Base-by-base conservation (phyloP, 1,140 invertebrate species). In the Tetraneura akinire region DNA sequence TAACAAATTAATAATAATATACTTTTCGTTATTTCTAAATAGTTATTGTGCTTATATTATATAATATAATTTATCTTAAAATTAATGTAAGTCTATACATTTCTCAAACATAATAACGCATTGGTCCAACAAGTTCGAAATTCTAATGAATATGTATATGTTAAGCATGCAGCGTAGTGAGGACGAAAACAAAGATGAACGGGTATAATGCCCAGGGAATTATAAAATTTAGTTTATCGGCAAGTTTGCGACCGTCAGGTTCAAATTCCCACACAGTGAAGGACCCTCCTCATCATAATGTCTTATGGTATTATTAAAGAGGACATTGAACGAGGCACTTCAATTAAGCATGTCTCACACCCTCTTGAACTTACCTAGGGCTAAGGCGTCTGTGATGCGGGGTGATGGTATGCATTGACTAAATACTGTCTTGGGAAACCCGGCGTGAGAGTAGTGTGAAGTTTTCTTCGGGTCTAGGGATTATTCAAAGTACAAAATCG, bases 211-310 rank as follows among this genome's bases (percentile, higher is more conserved):
- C 51, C 53, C 51, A 37, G 73, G 73, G 73, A 76, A 76, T 78
- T 78, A 78, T 78, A 78, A 78, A 78, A 78, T 78, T 60, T 60
- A 78, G 74, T 78, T 78, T 60, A 78, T 78, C 74, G 74, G 53
- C 73, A 78, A 78, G 74, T 78, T 78, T 62, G 74, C 74, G 74
- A 32, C 55, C 74, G 55, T 78, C 74, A 47, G 74, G 74, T 78
- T 78, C 51, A 37, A 60, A 62, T 78, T 78, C 74, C 74, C 74
- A 78, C 55, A 78, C 62, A 78, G 37, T 62, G 53, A 78, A 57
- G 55, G 74, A 78, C 74, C 74, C 74, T 62, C 74, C 55, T 23
- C 8, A 9, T 29, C 68, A 16, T 71, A 71, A 71, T 18, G 45
- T 51, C 74, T 78, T 78, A 62, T 42, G 55, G 53, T 78, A 57